Conservation (phyloP, 2,888 invertebrate species). For the Drosophila leonis region DNA sequence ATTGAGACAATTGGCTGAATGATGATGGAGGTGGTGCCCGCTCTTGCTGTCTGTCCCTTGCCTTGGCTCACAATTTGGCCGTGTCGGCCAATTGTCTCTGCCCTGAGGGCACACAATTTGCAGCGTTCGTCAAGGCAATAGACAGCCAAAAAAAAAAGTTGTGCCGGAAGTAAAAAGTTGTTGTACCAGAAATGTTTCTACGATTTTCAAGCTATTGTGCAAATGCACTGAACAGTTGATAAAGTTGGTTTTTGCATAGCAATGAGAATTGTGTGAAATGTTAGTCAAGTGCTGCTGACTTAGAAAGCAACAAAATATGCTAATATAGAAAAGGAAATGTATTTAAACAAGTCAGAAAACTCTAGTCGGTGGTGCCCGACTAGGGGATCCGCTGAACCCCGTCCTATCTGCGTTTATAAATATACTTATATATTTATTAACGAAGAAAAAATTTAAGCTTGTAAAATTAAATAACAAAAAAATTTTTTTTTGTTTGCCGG, state of each 20-base stretch:
- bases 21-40: slow-evolving; percentile 33
- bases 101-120: slow-evolving; percentile 57
- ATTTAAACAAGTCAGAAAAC: too few species aligned
- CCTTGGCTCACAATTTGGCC: slow-evolving; percentile 3
- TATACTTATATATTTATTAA: too few species aligned
- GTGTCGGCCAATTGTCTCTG: slow-evolving; percentile 55
- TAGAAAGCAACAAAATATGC: background rate
- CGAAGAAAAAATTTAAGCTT: too few species aligned
- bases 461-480: too few species aligned
- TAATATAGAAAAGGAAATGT: too few species aligned
- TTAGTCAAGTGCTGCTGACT: background rate
- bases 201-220: slow-evolving; percentile 24
- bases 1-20: slow-evolving; percentile 70
- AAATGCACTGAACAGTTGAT: slow-evolving; percentile 24
- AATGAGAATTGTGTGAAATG: background rate
- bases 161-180: slow-evolving; percentile 38
- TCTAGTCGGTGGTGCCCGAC: too few species aligned
- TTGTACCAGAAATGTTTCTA: slow-evolving; percentile 31
- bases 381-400: too few species aligned
- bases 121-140: slow-evolving; percentile 41
- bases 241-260: background rate
- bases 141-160: slow-evolving; percentile 41
- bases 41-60: background rate
- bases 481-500: too few species aligned
- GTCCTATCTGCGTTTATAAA: too few species aligned